phyloP scores from a whole-genome alignment of 92 coral and sea anemone genomes.

The Scolanthus callimorphus region DNA sequence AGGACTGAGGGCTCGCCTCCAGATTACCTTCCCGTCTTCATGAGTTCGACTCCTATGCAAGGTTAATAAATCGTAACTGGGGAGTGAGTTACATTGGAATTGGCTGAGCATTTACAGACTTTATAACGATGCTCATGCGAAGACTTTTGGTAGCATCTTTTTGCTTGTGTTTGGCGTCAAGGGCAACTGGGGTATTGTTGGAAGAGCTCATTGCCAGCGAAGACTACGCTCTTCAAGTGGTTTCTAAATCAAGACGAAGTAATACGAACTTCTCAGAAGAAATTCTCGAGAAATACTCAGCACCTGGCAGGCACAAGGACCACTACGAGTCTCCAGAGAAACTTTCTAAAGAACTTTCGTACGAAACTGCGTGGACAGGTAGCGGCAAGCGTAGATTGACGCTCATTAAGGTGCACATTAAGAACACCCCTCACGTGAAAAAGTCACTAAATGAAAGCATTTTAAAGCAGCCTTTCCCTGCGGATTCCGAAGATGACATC shows the following conservation, averaged over 20 bases:
- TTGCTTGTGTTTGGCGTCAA: background rate
- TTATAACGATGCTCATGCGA: background rate
- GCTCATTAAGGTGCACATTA: constrained; percentile 13
- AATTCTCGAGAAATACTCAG: constrained; percentile 19
- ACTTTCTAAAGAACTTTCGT: constrained; percentile 53
- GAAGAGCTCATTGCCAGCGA: constrained; percentile 13
- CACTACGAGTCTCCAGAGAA: constrained; percentile 39
- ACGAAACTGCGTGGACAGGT: constrained; percentile 73
- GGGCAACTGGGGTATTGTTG: background rate
- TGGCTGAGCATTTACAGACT: background rate
- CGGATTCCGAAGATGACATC: constrained; percentile 16
- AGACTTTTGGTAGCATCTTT: background rate
- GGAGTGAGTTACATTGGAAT: no score
- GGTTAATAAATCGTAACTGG: no score
- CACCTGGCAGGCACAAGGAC: constrained; percentile 30
- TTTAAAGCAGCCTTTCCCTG: background rate
- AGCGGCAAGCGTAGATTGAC: constrained; percentile 58
- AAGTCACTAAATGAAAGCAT: background rate
- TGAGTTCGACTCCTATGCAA: no score
- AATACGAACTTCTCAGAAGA: constrained; percentile 41
- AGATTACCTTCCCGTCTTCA: no score
- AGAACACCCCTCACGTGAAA: background rate
- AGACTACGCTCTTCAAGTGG: constrained; percentile 2
- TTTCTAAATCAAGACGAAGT: constrained; percentile 12
- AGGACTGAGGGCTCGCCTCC: no score